Evolutionary conservation across 1,140 invertebrate species (phyloP).

Genomic region (Olivierus martensii): DNA sequence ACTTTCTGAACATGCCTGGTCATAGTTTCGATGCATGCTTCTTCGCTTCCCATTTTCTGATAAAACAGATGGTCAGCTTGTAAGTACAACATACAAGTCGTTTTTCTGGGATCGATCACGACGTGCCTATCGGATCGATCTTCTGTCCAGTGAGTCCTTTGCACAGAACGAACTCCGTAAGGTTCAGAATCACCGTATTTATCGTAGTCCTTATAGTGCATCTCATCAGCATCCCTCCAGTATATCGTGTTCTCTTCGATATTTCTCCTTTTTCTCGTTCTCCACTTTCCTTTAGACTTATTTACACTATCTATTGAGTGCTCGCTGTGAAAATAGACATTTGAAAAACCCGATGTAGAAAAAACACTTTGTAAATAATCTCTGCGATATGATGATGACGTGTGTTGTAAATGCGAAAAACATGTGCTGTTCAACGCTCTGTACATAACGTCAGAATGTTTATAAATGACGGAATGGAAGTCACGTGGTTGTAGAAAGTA

Average conservation of each 20-base stretch:
- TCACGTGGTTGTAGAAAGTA: constrained; percentile 36
- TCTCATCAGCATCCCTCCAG: constrained; percentile 18
- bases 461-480: constrained; percentile 72
- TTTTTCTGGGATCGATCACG: constrained; percentile 55
- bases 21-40: constrained; percentile 89
- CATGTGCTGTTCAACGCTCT: constrained; percentile 9
- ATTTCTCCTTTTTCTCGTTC: background rate
- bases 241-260: constrained; percentile 1
- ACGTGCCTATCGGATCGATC: constrained; percentile 37
- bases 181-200: constrained; percentile 15
- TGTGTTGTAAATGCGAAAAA: background rate
- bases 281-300: background rate
- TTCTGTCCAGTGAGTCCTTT: constrained; percentile 19
- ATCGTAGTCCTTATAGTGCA: constrained; percentile 14
- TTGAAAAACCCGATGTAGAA: too few species aligned
- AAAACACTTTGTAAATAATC: too few species aligned
- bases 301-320: too few species aligned
- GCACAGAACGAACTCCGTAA: constrained; percentile 21
- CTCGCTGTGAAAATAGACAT: too few species aligned
- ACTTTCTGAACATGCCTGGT: constrained; percentile 85
- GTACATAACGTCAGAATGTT: constrained; percentile 50
- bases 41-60: constrained; percentile 77
- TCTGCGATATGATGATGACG: too few species aligned
- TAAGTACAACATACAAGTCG: constrained; percentile 74
- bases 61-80: constrained; percentile 92